Percentiles rank a stretch among this genome's conserved stretches.
phyloP scores from a whole-genome alignment of 2,113 vertebrate genomes.

The Aldabrachelys gigantea region DNA sequence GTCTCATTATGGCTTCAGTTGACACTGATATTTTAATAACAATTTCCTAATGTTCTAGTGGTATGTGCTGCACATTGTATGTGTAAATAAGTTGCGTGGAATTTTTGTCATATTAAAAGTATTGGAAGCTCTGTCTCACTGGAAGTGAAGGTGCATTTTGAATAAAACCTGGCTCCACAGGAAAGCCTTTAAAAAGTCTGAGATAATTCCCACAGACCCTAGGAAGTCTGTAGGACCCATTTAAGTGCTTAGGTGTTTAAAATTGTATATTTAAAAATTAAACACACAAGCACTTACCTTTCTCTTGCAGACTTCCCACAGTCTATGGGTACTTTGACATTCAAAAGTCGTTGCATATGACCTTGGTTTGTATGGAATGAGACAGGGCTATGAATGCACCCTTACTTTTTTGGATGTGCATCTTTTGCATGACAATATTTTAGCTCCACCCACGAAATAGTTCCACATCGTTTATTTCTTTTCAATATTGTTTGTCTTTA shows the following conservation, averaged over 20 bases:
- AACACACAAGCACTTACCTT: neutral
- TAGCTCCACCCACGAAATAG: neutral
- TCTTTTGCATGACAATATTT: neutral
- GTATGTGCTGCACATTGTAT: neutral
- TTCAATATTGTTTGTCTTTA: neutral
- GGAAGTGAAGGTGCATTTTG: no score
- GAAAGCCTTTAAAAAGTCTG: slow-evolving; percentile 2
- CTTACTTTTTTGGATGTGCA: neutral
- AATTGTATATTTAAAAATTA: slow-evolving; percentile 1
- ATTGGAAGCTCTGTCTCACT: neutral
- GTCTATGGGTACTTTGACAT: neutral
- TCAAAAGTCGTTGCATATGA: neutral
- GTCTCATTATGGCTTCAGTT: neutral
- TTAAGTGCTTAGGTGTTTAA: slow-evolving; percentile 3
- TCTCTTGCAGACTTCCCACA: neutral
- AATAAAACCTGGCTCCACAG: neutral
- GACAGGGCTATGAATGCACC: neutral
- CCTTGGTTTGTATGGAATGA: neutral
- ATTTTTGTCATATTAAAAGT: no score
- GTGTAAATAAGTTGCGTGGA: neutral
- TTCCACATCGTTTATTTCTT: neutral
- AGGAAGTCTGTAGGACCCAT: neutral
- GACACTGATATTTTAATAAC: neutral
- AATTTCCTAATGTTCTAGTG: neutral
- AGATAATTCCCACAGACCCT: neutral